Evolutionary conservation across 2,113 vertebrate species (phyloP).

Genomic region (Petaurus breviceps): DNA sequence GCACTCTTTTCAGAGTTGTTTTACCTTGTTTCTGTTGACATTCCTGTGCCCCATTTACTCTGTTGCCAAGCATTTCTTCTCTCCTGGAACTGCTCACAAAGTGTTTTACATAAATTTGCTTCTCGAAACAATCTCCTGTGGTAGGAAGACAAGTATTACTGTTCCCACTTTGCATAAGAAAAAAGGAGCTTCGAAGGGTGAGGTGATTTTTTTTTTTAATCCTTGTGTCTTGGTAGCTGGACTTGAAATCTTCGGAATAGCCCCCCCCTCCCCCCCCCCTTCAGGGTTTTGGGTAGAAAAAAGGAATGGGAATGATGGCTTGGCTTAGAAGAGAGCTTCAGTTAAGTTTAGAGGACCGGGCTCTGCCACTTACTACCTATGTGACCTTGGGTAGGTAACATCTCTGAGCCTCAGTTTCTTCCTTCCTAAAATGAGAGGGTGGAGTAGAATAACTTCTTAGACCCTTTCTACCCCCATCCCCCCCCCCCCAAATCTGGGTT

Average conservation of each 20-base stretch:
- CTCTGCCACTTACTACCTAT: not conserved
- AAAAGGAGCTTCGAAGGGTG: not conserved
- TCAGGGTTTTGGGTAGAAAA: not conserved
- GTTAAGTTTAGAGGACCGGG: not conserved
- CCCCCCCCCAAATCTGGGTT: not conserved
- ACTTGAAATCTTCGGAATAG: not conserved
- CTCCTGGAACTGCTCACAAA: constrained; percentile 16
- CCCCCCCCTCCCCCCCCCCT: not conserved
- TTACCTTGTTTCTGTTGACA: not conserved
- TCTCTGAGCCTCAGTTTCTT: not conserved
- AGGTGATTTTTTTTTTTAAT: not conserved
- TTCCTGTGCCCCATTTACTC: not conserved
- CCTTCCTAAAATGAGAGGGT: not conserved
- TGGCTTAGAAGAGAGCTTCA: not conserved
- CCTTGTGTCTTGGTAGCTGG: not conserved
- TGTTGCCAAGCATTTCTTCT: constrained; percentile 25
- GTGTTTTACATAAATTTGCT: constrained; percentile 25
- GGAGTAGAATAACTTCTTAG: not conserved
- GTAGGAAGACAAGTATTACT: not conserved
- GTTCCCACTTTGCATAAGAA: not conserved
- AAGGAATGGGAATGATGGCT: not conserved
- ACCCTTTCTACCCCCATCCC: too few relatives aligned
- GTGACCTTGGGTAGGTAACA: not conserved
- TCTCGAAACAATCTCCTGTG: not conserved
- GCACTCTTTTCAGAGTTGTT: not conserved